Conservation (phyloP, 2,888 invertebrate genomes). For the Dryadula phaetusa region DNA sequence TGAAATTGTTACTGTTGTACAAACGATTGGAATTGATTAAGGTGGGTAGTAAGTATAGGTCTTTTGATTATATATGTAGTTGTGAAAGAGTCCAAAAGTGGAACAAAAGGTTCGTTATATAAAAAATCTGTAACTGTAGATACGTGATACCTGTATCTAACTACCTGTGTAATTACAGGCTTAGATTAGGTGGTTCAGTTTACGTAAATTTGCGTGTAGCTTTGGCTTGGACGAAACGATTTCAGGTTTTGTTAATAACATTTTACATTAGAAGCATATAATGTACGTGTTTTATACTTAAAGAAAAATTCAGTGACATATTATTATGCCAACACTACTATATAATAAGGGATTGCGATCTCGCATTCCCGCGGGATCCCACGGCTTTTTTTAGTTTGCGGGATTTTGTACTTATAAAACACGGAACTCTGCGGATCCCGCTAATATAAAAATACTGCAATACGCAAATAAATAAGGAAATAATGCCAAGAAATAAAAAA, state of each 20-base stretch:
- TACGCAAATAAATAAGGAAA: too few species aligned
- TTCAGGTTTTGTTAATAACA: not conserved
- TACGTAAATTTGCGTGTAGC: not conserved
- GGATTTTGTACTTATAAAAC: too few species aligned
- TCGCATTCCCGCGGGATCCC: too few species aligned
- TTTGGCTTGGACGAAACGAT: not conserved
- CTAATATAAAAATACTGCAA: too few species aligned
- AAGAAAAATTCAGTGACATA: too few species aligned
- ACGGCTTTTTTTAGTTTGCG: too few species aligned
- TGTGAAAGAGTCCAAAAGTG: conserved; percentile 25
- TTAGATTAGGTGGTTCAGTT: not conserved
- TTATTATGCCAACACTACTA: too few species aligned
- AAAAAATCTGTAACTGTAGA: not conserved
- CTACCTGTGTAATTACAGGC: not conserved
- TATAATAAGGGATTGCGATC: too few species aligned
- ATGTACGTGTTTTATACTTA: too few species aligned
- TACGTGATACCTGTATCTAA: not conserved
- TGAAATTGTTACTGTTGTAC: conserved; percentile 34
- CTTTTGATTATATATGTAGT: conserved; percentile 27
- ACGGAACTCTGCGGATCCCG: too few species aligned
- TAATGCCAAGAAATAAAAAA: too few species aligned
- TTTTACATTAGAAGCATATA: too few species aligned
- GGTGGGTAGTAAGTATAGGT: conserved; percentile 42
- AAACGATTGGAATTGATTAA: conserved; percentile 41
- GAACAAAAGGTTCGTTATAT: not conserved